Conservation (phyloP, 2,888 invertebrate genomes). For the Hirtodrosophila histrioides region DNA sequence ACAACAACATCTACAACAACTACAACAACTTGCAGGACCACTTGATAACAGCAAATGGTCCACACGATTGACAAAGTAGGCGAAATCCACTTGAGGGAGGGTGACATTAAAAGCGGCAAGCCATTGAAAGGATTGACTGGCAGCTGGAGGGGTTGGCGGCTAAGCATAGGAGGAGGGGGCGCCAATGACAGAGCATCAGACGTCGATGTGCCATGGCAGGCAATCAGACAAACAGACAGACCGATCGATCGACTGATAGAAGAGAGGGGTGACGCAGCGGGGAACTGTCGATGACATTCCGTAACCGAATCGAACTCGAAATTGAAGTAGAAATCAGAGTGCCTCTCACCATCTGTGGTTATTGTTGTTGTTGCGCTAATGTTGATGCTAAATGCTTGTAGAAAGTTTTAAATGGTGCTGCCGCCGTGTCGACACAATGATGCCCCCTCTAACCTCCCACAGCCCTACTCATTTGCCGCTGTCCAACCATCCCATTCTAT, state of each 20-base stretch:
- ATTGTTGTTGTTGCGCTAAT: constrained; percentile 52
- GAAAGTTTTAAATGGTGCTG: constrained; percentile 62
- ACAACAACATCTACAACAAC: constrained; percentile 23
- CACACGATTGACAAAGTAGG: constrained; percentile 60
- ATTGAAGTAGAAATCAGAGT: constrained; percentile 42
- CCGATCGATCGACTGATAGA: constrained; percentile 13
- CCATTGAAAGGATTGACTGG: constrained; percentile 59
- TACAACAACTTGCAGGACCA: constrained; percentile 31
- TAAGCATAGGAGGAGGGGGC: constrained; percentile 36
- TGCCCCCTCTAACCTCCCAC: not conserved
- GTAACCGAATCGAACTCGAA: constrained; percentile 26
- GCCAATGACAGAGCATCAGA: constrained; percentile 31
- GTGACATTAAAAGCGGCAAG: constrained; percentile 54
- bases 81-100: constrained; percentile 61
- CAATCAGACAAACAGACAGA: constrained; percentile 28
- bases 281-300: constrained; percentile 54
- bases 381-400: constrained; percentile 67
- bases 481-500: not conserved
- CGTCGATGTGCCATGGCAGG: constrained; percentile 27
- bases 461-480: constrained; percentile 35
- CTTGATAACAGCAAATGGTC: constrained; percentile 50
- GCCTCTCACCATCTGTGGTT: constrained; percentile 26
- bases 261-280: not conserved
- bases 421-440: constrained; percentile 21
- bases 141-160: constrained; percentile 6